Evolutionary conservation across 2,113 vertebrate genomes (phyloP), one percentile per base, ranked within the genome.

Genomic region (pig (Sus scrofa)): DNA sequence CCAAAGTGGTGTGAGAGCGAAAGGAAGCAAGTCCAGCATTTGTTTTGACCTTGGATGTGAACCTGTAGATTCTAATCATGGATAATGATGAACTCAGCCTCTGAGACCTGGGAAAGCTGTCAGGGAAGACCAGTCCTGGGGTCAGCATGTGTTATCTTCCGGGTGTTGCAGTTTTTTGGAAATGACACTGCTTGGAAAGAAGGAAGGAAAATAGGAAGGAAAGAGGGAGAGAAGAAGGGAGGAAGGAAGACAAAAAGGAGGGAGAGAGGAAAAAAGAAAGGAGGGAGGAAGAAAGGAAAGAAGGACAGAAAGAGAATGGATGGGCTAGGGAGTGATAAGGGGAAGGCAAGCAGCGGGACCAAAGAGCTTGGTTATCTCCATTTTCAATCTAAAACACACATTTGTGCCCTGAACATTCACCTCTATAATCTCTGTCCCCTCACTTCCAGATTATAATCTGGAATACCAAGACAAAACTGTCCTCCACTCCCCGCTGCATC

Each of bases 181-280:
- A 86, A 50, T 63, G 19, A 73, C 50, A 11, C 24, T 20, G 1
- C 75, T 32, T 44, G 3, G 15, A 63, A 52, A 44, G 63, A 16
- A 6, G 20, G 26, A 4, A 3, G 3, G 22, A 1, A 13, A 12
- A 12, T 8, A 7, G 50, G 37, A 19, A 20, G 30, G 22, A 34
- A n/a, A 27, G 14, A 1, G 3, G 30, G 4, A 9, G 18, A 3
- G 14, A 13, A 2, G 3, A 3, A 13, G 2, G 2, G 3, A 22
- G 5, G 15, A 5, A 10, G 10, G 26, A 10, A 50, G 10, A 6
- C 2, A 9, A 1, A 10, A 6, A 1, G 26, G 2, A 8, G 7
- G 8, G 32, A 7, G 0, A 1, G 1, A 26, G 12, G 44, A 13
- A 68, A 3, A 9, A 18, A 1, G 2, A 14, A 19, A 4, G 3